These are phyloP conservation scores for Physocephala rufipes DNA, from an alignment of 2,888 invertebrate genomes.

Conservation along the genomic window DNA sequence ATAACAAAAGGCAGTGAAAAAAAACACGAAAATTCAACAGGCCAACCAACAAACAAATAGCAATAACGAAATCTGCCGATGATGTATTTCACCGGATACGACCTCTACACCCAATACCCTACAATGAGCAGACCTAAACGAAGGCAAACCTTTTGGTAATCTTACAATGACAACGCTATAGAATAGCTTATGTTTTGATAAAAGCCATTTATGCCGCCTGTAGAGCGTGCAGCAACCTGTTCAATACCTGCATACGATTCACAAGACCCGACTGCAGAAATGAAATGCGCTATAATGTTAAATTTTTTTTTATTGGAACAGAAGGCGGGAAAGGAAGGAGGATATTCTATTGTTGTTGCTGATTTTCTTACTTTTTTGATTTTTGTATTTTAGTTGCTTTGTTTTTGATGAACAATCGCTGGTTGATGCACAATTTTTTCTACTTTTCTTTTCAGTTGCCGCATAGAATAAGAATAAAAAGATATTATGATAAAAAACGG, in stretches of 20 bases:
- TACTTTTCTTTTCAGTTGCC: slow-evolving; percentile 1
- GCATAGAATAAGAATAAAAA: background rate
- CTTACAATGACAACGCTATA: no score
- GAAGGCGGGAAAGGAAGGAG: no score
- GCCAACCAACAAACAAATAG: no score
- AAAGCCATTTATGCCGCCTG: background rate
- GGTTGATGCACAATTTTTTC: slow-evolving; percentile 3
- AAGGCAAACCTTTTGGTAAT: no score
- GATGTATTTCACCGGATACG: background rate
- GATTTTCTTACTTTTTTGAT: background rate
- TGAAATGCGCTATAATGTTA: slow-evolving; percentile 18
- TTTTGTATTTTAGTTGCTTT: background rate
- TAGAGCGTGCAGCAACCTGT: background rate
- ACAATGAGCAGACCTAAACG: background rate
- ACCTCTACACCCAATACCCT: background rate
- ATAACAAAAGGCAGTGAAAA: no score
- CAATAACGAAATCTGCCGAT: no score
- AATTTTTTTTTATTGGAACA: slow-evolving; percentile 1
- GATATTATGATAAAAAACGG: no score
- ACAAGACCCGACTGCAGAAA: slow-evolving; percentile 8
- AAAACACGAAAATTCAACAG: background rate
- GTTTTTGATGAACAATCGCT: background rate
- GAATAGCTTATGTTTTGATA: no score
- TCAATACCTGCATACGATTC: background rate
- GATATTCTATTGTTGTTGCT: background rate